A percentile compares a stretch with the other conserved stretches of the same genome.
phyloP scores from a whole-genome alignment of 2,888 invertebrate species.

The Lochmaea capreae region DNA sequence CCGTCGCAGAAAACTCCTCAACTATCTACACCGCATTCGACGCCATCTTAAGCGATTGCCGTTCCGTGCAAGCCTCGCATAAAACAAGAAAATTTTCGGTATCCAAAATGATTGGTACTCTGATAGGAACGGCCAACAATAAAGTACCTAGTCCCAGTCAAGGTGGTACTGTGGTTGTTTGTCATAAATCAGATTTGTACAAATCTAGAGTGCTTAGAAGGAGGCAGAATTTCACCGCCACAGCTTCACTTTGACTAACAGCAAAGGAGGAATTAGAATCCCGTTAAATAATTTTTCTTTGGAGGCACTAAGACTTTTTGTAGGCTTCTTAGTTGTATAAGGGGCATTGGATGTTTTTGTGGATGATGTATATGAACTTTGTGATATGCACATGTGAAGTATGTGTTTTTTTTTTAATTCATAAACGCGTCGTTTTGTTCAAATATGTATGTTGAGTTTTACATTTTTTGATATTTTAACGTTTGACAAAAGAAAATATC shows the following conservation, averaged over 20 bases:
- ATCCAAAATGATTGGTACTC: constrained; percentile 82
- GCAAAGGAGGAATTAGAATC: constrained; percentile 56
- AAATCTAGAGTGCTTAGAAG: constrained; percentile 70
- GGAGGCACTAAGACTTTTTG: constrained; percentile 21
- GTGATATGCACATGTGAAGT: constrained; percentile 9
- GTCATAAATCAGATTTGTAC: constrained; percentile 71
- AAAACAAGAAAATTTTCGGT: constrained; percentile 81
- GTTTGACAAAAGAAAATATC: no score
- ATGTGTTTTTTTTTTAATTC: not conserved
- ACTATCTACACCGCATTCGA: constrained; percentile 81
- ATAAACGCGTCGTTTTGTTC: not conserved
- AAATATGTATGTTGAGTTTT: not conserved
- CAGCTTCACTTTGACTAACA: constrained; percentile 77
- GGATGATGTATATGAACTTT: constrained; percentile 7
- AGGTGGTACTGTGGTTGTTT: constrained; percentile 72
- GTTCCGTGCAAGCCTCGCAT: constrained; percentile 63
- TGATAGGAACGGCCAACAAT: constrained; percentile 71
- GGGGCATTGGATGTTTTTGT: constrained; percentile 6
- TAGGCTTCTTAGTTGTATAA: constrained; percentile 31
- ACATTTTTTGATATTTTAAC: no score
- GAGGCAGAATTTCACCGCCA: constrained; percentile 71
- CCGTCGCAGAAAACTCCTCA: constrained; percentile 82
- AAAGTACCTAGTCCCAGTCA: constrained; percentile 63
- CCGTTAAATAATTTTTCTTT: constrained; percentile 49
- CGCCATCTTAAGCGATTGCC: constrained; percentile 75